Conservation (phyloP, 2,797 vertebrate genomes). For the Molossus alvarezi region DNA sequence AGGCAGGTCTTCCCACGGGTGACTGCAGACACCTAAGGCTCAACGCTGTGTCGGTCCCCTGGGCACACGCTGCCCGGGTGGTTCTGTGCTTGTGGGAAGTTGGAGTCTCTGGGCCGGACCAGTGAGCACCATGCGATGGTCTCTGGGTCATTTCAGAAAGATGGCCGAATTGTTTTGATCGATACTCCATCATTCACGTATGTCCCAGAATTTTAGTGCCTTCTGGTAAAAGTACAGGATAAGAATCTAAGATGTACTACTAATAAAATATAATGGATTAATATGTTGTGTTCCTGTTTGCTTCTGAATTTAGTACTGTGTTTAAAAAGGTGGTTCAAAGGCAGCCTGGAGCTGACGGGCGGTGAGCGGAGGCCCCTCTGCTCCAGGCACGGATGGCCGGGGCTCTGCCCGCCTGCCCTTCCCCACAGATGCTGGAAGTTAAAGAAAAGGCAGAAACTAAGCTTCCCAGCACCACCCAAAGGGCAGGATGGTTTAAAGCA, state of each 20-base stretch:
- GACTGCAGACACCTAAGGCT: too few species aligned
- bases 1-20: background rate
- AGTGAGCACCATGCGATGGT: fast-evolving
- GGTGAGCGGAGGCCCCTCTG: background rate
- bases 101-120: background rate
- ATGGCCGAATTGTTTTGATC: background rate
- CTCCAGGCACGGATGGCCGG: background rate
- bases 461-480: background rate
- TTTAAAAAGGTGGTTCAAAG: background rate
- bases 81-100: background rate
- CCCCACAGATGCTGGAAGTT: background rate
- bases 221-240: background rate
- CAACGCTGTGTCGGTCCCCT: background rate
- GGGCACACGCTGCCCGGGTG: background rate
- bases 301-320: slow-evolving; percentile 40
- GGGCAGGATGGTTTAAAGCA: background rate
- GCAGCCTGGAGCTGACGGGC: background rate
- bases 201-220: background rate
- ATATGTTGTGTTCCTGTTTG: background rate
- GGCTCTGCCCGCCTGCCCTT: background rate
- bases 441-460: background rate
- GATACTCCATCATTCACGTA: background rate
- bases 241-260: background rate
- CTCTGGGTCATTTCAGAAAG: background rate
- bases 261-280: slow-evolving; percentile 61